Base-by-base conservation (phyloP, 2,797 vertebrate genomes). In the Trematocara caparti region DNA sequence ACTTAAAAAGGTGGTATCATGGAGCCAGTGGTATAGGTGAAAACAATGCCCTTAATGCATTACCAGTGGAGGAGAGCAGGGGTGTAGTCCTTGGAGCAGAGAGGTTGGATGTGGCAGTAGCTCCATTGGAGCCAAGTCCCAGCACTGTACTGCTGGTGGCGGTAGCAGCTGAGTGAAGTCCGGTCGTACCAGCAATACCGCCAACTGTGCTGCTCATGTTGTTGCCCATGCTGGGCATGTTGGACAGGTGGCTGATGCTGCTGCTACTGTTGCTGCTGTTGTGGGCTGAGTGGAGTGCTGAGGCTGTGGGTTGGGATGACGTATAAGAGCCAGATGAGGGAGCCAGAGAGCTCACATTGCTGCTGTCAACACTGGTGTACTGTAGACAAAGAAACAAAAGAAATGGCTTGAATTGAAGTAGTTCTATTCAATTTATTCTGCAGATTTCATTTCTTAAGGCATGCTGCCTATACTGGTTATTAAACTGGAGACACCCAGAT, bases 311-410 rank as follows among this genome's bases (percentile, higher is more conserved):
- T 72, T 94, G 93, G 5, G 94, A 89, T 30, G 90, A 92, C 0
- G 92, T 89, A 85, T 95, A 96, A 3, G 93, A 90, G 71, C 94
- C 95, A 47, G 96, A 94, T 1, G 97, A 94, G 72, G 97, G 94
- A 66, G 96, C 95, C 51, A 97, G 91, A 87, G 94, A 93, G 94
- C 82, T 93, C 66, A 93, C 80, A 2, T 89, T 95, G 91, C 96
- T 89, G 91, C 89, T 97, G 93, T 98, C 97, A 83, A 96, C 96
- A 88, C 89, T 96, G 76, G 96, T 94, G 75, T 97, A 97, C 98
- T 99, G 92, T 34, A 80, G 88, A 72, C 45, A 27, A 88, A 80
- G 17, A 62, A 34, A 69, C 34, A 10, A 66, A 36, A 9, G 15
- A 2, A 45, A 14, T 17, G 4, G 12, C 38, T 40, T 3, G 4